phyloP scores from a whole-genome alignment of 2,797 vertebrate genomes.

The Rhynchonycteris naso region DNA sequence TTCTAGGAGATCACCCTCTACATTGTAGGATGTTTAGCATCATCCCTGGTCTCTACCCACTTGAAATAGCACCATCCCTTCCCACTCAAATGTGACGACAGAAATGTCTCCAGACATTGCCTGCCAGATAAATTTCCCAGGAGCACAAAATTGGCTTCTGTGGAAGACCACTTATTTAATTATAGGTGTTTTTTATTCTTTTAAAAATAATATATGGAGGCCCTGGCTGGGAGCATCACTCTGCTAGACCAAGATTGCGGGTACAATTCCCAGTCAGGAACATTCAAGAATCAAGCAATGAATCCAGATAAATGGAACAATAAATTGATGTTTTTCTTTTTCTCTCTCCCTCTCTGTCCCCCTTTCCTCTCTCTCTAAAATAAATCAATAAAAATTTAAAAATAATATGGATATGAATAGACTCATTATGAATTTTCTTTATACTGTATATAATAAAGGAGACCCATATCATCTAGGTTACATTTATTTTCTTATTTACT shows the following conservation, averaged over 20 bases:
- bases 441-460: background rate
- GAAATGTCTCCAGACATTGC: background rate
- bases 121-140: background rate
- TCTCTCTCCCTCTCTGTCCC: no score
- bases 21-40: background rate
- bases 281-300: no score
- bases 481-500: background rate
- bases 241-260: no score
- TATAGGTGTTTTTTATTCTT: background rate
- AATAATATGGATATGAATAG: background rate
- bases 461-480: background rate
- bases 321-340: no score
- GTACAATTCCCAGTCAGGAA: no score
- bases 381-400: background rate
- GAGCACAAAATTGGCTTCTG: background rate
- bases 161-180: conserved; percentile 1
- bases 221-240: no score
- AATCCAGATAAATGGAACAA: no score
- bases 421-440: background rate
- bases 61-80: background rate
- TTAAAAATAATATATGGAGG: background rate
- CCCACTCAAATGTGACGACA: background rate
- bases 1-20: background rate
- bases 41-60: background rate
- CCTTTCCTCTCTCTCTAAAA: no score